Percentiles rank a stretch among this genome's conserved stretches.
phyloP scores from a whole-genome alignment of 2,113 vertebrate genomes.

The Eretmochelys imbricata region DNA sequence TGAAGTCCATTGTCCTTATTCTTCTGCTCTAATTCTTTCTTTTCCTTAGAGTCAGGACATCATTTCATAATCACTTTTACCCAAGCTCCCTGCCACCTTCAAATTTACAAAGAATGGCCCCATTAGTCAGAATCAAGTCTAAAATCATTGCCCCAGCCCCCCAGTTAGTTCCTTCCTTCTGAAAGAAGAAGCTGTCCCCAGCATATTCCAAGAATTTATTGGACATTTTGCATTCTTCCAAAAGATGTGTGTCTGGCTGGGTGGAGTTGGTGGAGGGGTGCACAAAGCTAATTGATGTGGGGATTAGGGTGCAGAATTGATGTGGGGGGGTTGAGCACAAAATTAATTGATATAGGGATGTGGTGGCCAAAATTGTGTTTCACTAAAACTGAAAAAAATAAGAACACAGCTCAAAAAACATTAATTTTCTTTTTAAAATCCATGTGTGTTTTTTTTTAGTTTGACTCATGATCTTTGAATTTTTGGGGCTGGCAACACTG shows the following conservation, averaged over 20 bases:
- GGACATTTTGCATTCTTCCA: background rate
- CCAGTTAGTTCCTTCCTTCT: background rate
- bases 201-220: background rate
- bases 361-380: background rate
- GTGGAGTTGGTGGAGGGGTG: background rate
- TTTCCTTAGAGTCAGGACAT: background rate
- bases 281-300: background rate
- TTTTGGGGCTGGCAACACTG: background rate
- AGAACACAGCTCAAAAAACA: background rate
- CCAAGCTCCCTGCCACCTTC: background rate
- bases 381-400: background rate
- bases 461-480: background rate
- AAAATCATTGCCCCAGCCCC: background rate
- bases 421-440: background rate
- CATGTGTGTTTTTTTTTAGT: background rate
- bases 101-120: background rate
- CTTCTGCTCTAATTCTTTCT: background rate
- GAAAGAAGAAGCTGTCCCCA: background rate
- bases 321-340: background rate
- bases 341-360: background rate
- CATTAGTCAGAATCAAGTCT: background rate
- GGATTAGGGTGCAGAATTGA: background rate
- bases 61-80: background rate
- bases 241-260: background rate
- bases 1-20: background rate